Evolutionary conservation across 2,113 vertebrate species (phyloP).

Genomic region (Bungarus multicinctus): DNA sequence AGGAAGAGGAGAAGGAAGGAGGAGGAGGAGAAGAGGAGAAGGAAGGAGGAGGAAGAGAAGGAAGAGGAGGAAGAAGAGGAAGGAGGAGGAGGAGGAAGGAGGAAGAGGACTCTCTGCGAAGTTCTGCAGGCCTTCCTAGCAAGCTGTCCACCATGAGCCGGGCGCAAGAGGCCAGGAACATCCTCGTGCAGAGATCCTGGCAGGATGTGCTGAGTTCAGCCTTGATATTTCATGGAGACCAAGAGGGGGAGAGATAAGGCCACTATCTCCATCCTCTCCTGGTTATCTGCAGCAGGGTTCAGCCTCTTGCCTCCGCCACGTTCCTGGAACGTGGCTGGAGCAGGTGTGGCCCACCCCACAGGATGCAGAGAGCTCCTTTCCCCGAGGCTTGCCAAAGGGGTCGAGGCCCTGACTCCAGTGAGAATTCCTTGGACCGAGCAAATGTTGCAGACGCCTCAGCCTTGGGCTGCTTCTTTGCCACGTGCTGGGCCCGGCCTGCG

Average conservation of each 20-base stretch:
- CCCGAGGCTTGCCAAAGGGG: constrained; percentile 41
- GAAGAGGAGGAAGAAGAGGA: not conserved
- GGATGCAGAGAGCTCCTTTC: constrained; percentile 3
- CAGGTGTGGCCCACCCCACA: constrained; percentile 74
- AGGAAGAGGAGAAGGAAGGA: too few relatives aligned
- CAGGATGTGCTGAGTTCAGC: constrained; percentile 40
- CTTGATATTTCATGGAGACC: constrained; percentile 64
- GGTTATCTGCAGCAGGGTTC: constrained; percentile 51
- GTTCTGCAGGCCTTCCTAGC: not conserved
- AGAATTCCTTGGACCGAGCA: constrained; percentile 45
- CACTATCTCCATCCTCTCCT: constrained; percentile 56
- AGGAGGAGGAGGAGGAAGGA: too few relatives aligned
- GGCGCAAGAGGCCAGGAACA: not conserved
- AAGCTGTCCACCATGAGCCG: not conserved
- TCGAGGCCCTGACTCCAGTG: constrained; percentile 72
- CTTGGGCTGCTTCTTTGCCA: constrained; percentile 63
- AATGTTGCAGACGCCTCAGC: constrained; percentile 57
- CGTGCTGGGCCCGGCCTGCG: constrained; percentile 45
- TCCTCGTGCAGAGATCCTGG: not conserved
- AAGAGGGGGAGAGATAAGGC: constrained; percentile 22
- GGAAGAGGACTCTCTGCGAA: not conserved
- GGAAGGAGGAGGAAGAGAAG: not conserved
- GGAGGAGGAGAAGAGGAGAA: too few relatives aligned
- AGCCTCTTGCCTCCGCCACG: constrained; percentile 68
- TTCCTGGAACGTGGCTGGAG: constrained; percentile 73